Conservation (phyloP, 2,888 invertebrate genomes). For the Octodonta nipae region DNA sequence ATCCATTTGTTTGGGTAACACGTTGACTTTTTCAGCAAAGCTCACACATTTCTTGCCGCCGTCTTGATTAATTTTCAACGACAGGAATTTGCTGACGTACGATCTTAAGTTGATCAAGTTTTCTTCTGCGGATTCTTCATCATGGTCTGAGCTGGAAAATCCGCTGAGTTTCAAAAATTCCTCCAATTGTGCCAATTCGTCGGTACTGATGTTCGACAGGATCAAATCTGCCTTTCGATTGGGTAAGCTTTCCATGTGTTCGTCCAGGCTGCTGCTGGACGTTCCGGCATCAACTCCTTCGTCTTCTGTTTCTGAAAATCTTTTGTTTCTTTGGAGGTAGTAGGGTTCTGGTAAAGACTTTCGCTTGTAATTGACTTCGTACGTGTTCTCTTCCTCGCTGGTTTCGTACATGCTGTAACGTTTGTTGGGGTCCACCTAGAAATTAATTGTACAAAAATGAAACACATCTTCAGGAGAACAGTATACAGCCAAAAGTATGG, state of each 20-base stretch:
- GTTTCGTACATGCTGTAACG: constrained; percentile 72
- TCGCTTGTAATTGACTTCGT: constrained; percentile 44
- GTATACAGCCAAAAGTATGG: background rate
- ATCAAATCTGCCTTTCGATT: constrained; percentile 21
- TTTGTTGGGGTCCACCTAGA: constrained; percentile 6
- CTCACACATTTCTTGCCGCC: constrained; percentile 60
- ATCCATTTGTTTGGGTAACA: constrained; percentile 41
- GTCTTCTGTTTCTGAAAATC: constrained; percentile 39
- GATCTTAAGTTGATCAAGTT: constrained; percentile 56
- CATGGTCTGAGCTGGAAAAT: constrained; percentile 51
- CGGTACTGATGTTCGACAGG: constrained; percentile 41
- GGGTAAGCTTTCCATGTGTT: constrained; percentile 35
- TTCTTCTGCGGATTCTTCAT: constrained; percentile 50
- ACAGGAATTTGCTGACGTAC: constrained; percentile 57
- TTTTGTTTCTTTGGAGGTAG: constrained; percentile 22
- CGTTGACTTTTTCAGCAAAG: constrained; percentile 52
- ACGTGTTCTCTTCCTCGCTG: constrained; percentile 38
- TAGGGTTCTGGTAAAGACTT: constrained; percentile 66
- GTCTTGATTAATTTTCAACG: constrained; percentile 57
- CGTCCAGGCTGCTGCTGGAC: constrained; percentile 45
- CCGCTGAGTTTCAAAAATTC: constrained; percentile 59
- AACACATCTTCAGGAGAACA: background rate
- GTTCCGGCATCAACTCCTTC: constrained; percentile 45
- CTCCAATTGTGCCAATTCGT: constrained; percentile 51
- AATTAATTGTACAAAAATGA: background rate